These are phyloP conservation scores for Xyliphius kryptos DNA, from an alignment of 2,113 vertebrate genomes.

Conservation along the genomic window DNA sequence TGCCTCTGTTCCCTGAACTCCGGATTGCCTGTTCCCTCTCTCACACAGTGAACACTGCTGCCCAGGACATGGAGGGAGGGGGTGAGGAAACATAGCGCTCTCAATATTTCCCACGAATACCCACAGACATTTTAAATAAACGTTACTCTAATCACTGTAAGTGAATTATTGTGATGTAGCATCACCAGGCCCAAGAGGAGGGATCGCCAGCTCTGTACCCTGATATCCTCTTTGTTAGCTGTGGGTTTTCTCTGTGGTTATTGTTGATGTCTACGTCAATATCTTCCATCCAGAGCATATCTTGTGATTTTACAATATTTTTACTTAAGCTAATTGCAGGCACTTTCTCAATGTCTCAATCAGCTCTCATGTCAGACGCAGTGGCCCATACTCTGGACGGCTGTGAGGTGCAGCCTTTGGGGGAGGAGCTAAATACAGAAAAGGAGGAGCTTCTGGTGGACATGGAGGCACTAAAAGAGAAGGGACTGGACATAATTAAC, in stretches of 20 bases:
- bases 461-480: conserved; percentile 76
- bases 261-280: too few relatives aligned
- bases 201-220: too few relatives aligned
- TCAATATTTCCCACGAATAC: too few relatives aligned
- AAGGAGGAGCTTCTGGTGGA: conserved; percentile 86
- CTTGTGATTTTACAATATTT: too few relatives aligned
- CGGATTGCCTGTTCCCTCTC: conserved; percentile 90
- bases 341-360: conserved; percentile 9
- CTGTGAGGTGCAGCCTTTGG: conserved; percentile 88
- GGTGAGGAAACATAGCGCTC: too few relatives aligned
- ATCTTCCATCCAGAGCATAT: too few relatives aligned
- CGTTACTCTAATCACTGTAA: too few relatives aligned
- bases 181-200: too few relatives aligned
- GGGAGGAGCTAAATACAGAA: conserved; percentile 86
- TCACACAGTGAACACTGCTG: conserved; percentile 73
- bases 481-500: conserved; percentile 87
- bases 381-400: conserved; percentile 94
- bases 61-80: conserved; percentile 72
- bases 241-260: too few relatives aligned
- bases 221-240: too few relatives aligned
- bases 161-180: too few relatives aligned
- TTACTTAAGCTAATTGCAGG: background rate
- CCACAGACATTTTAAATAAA: too few relatives aligned
- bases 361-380: conserved; percentile 86
- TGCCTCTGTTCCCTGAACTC: conserved; percentile 87